Base-by-base conservation (phyloP, 2,888 invertebrate species). In the Caenorhabditis sp. region DNA sequence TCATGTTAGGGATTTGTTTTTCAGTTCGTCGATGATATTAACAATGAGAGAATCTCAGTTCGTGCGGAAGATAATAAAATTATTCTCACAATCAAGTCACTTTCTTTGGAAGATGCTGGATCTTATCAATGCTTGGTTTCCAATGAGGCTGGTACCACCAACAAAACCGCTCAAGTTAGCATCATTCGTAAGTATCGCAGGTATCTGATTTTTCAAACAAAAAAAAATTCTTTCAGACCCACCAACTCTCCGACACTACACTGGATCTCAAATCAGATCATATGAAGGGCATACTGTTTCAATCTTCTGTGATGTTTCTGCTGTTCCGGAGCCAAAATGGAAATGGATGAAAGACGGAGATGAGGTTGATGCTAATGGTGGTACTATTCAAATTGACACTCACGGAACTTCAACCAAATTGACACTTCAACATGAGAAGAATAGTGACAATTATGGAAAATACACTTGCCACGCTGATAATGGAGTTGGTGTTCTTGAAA, bases 391-490 rank as follows among this genome's bases (percentile, higher is more conserved):
- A 58, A 77, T 83, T 50, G 76, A 77, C 36, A 62, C 63, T 23
- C 67, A 74, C 25, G 54, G 57, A 3, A 52, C 62, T 10, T 63
- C 69, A 1, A 68, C 79, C 3, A 63, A 70, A 31, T 54, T 83
- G 1, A 72, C 75, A 4, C 36, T 83, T 25, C 60, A 68, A 14
- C 77, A 67, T 21, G 63, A 60, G 10, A 63, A 76, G 12, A 71
- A 64, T 12, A 61, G 14, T 14, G 72, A 68, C 8, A 70, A 82
- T 63, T 84, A 67, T 61, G 84, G 84, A 25, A 60, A 27, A 2
- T 84, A 80, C 67, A 67, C 68, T 20, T 84, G 84, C 63, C 54
- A 64, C 12, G 84, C 84, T 3, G 72, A 73, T 27, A 84, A 84
- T 59, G 76, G 77, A 27, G 68, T 81, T 50, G 84, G 83, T 25